Evolutionary conservation across 2,113 vertebrate species (phyloP).

Genomic region (Ibidorhyncha struthersii): DNA sequence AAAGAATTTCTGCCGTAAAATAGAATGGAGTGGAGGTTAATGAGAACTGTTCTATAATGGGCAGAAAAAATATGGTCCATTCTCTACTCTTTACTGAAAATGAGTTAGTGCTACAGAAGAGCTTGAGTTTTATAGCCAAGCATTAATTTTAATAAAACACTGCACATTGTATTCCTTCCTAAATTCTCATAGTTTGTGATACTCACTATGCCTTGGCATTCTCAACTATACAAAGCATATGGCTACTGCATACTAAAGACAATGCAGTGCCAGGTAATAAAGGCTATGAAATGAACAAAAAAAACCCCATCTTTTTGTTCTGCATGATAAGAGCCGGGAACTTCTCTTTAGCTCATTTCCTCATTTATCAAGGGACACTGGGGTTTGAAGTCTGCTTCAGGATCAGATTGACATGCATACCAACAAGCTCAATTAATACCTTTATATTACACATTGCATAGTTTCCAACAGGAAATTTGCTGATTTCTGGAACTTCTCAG

Average conservation of each 20-base stretch:
- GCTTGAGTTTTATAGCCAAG: neutral
- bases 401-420: neutral
- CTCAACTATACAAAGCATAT: neutral
- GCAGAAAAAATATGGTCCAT: neutral
- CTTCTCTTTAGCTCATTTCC: neutral
- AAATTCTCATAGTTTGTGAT: neutral
- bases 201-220: neutral
- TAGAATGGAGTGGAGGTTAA: neutral
- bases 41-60: neutral
- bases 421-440: neutral
- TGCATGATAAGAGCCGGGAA: neutral
- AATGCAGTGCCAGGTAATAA: neutral
- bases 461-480: neutral
- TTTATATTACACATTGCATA: neutral
- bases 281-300: constrained; percentile 7
- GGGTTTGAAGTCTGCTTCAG: neutral
- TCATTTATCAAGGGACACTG: neutral
- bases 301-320: neutral
- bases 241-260: neutral
- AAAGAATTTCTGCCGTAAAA: constrained; percentile 89
- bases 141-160: neutral
- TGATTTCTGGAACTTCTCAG: neutral
- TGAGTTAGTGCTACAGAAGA: neutral
- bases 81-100: neutral
- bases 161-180: neutral